Evolutionary conservation across 2,113 vertebrate genomes (phyloP), one percentile per base, ranked within the genome.

Genomic region (Xyliphius kryptos): DNA sequence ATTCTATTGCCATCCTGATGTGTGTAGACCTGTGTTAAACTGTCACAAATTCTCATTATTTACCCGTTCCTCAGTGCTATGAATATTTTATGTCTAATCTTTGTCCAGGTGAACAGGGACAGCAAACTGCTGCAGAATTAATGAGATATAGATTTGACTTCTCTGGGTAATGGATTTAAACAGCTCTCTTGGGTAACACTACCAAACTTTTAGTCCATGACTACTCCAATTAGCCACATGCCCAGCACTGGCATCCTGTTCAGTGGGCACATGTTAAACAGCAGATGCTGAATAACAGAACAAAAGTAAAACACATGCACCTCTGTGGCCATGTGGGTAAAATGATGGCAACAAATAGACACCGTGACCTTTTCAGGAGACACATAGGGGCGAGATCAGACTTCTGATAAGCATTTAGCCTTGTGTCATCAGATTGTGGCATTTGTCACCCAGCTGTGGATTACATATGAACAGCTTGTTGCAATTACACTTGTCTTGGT

Each of bases 341-440:
- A 56, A 46, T 46, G 61, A 60, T 59, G 40, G 20, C 43, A 44
- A 44, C 13, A 20, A 73, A 55, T 17, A 61, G 53, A 26, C n/a
- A 61, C 17, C 2, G 38, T 73, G 71, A 73, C 66, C 71, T 73
- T 73, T 73, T 55, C 61, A 59, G 19, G 22, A 53, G 44, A 26
- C 63, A 56, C 46, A 51, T 16, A 26, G 32, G 22, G 37, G 58
- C 61, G n/a, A 21, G 54, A 69, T 73, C 59, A 15, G 57, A 32
- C 20, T 64, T 43, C 51, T 56, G 56, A 60, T 58, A 63, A 63
- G 56, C 51, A 50, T 46, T 44, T 53, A 57, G 61, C 38, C 21
- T 41, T 37, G 58, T 58, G 51, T 69, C 56, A 43, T 68, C 61
- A 65, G 50, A 51, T 43, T 44, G 52, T 73, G 71, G 56, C 66